Conservation (phyloP, 2,113 vertebrate species). For the Oryzias celebensis region DNA sequence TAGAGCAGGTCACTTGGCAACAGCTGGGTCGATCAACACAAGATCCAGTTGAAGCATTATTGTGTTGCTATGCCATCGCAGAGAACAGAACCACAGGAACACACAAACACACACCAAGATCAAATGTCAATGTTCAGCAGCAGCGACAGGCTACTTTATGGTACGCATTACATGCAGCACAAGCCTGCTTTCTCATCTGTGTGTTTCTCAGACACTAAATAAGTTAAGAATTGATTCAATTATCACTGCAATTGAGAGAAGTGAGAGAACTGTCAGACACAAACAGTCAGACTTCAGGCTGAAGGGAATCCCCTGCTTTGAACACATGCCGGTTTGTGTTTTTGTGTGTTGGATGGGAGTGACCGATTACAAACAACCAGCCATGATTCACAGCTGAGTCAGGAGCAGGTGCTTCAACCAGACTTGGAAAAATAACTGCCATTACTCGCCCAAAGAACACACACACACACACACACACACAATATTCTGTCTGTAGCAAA, state of each 20-base stretch:
- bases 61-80: constrained; percentile 1
- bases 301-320: constrained; percentile 44
- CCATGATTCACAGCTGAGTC: constrained; percentile 57
- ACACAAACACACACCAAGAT: neutral
- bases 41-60: neutral
- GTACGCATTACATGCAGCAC: too few species aligned
- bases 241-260: neutral
- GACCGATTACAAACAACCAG: constrained; percentile 25
- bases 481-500: too few species aligned
- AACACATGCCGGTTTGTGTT: constrained; percentile 23
- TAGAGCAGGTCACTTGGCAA: constrained; percentile 45
- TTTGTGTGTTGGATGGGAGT: constrained; percentile 30
- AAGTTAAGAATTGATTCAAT: constrained; percentile 14
- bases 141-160: constrained; percentile 4
- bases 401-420: constrained; percentile 52
- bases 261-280: constrained; percentile 29
- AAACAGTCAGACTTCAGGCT: constrained; percentile 11
- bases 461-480: too few species aligned
- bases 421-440: constrained; percentile 6
- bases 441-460: neutral
- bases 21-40: constrained; percentile 36
- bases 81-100: constrained; percentile 8
- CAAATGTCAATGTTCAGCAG: neutral
- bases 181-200: neutral
- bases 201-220: constrained; percentile 5